Evolutionary conservation across 2,113 vertebrate genomes (phyloP).

Genomic region (Dolichotis patagonum): DNA sequence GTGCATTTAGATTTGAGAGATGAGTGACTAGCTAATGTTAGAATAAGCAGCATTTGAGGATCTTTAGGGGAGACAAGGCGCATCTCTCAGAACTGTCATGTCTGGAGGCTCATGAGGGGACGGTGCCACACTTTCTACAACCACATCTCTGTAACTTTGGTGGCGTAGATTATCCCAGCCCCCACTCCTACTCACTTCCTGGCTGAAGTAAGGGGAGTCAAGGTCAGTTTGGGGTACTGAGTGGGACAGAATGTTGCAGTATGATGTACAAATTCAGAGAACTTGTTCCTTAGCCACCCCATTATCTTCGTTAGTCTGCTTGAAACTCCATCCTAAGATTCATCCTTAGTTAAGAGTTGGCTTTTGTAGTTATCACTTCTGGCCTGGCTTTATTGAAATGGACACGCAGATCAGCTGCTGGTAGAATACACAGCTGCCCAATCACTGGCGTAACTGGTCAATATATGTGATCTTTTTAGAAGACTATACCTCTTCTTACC

Average conservation of each 20-base stretch:
- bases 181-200: not conserved
- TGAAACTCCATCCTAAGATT: not conserved
- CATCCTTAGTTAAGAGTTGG: slow-evolving; percentile 10
- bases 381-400: not conserved
- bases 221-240: not conserved
- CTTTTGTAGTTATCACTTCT: not conserved
- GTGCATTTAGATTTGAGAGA: not conserved
- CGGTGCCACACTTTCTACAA: not conserved
- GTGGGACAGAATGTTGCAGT: not conserved
- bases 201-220: not conserved
- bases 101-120: not conserved
- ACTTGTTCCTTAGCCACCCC: not conserved
- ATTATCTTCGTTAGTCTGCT: not conserved
- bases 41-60: not conserved
- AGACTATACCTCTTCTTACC: not conserved
- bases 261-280: not conserved
- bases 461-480: not conserved
- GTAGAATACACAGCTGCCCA: too few relatives aligned
- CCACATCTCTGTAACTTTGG: not conserved
- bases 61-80: not conserved
- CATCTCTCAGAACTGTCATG: not conserved
- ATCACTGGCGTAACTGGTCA: not conserved
- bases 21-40: not conserved
- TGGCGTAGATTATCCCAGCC: not conserved
- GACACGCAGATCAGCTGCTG: not conserved